Conservation (phyloP, 1,140 invertebrate genomes). For the Archegozetes longisetosus region DNA sequence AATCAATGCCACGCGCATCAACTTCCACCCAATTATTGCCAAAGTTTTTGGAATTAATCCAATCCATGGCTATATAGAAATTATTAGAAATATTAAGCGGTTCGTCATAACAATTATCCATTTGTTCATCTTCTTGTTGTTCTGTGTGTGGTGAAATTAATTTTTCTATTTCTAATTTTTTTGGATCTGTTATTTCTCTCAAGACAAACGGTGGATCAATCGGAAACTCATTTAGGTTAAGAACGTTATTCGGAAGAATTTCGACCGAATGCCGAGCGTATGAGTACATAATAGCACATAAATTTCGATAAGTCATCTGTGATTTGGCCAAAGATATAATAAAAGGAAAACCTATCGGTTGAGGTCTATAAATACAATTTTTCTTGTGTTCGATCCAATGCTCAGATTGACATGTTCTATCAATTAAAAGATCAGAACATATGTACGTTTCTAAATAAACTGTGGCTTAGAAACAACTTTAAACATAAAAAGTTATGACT, state of each 20-base stretch:
- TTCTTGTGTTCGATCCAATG: conserved; percentile 31
- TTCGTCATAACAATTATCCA: conserved; percentile 25
- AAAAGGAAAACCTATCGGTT: conserved; percentile 35
- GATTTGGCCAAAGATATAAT: conserved; percentile 34
- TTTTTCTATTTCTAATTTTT: background rate
- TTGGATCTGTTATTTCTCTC: background rate
- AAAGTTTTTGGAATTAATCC: conserved; percentile 26
- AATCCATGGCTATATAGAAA: conserved; percentile 31
- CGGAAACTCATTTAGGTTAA: background rate
- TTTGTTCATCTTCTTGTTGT: conserved; percentile 26
- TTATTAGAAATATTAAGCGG: conserved; percentile 7
- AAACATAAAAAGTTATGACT: too few species aligned
- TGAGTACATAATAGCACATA: conserved; percentile 31
- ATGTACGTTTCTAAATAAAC: too few species aligned
- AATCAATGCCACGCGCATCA: background rate
- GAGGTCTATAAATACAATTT: conserved; percentile 28
- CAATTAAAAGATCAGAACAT: too few species aligned
- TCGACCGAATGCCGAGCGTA: conserved; percentile 28
- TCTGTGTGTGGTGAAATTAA: background rate
- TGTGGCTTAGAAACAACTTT: too few species aligned
- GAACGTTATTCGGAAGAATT: background rate
- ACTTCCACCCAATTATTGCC: conserved; percentile 3
- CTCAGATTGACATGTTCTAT: conserved; percentile 31
- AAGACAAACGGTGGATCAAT: background rate
- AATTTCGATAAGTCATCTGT: conserved; percentile 31